A percentile compares a stretch with the other conserved stretches of the same genome.
phyloP scores from a whole-genome alignment of 2,888 invertebrate species.

The Heliconius hortense region DNA sequence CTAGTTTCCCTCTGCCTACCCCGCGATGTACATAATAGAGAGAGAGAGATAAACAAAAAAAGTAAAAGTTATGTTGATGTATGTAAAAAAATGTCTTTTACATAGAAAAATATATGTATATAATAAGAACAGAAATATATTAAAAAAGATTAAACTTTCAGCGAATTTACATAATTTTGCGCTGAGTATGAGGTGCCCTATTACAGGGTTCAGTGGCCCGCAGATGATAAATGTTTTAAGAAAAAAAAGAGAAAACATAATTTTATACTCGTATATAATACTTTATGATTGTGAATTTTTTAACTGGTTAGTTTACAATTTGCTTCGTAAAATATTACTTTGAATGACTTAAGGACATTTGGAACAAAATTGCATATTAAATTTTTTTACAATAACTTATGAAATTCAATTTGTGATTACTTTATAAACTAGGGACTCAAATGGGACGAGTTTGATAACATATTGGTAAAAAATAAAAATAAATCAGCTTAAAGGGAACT shows the following conservation, averaged over 20 bases:
- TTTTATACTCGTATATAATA: slow-evolving; percentile 17
- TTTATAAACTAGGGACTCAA: too few species aligned
- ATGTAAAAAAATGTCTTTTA: background rate
- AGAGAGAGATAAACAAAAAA: too few species aligned
- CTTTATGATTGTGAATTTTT: too few species aligned
- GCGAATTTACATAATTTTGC: slow-evolving; percentile 44
- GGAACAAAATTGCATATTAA: too few species aligned
- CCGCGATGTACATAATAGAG: background rate
- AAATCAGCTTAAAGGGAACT: background rate
- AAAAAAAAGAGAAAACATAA: slow-evolving; percentile 38
- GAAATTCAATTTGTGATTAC: too few species aligned
- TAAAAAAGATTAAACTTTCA: slow-evolving; percentile 44
- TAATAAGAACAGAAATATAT: slow-evolving; percentile 31
- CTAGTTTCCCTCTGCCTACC: background rate
- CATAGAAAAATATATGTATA: background rate
- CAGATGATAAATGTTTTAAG: slow-evolving; percentile 45
- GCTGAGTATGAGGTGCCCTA: slow-evolving; percentile 41
- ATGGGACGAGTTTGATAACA: too few species aligned
- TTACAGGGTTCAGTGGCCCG: slow-evolving; percentile 45
- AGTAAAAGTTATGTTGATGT: background rate
- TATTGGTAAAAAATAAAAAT: too few species aligned
- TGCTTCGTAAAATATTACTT: too few species aligned
- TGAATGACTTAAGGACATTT: too few species aligned
- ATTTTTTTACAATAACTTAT: too few species aligned
- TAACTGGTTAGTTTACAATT: too few species aligned